These are phyloP conservation scores for Myotis yumanensis DNA, from an alignment of 2,113 vertebrate species.

Conservation along the genomic window DNA sequence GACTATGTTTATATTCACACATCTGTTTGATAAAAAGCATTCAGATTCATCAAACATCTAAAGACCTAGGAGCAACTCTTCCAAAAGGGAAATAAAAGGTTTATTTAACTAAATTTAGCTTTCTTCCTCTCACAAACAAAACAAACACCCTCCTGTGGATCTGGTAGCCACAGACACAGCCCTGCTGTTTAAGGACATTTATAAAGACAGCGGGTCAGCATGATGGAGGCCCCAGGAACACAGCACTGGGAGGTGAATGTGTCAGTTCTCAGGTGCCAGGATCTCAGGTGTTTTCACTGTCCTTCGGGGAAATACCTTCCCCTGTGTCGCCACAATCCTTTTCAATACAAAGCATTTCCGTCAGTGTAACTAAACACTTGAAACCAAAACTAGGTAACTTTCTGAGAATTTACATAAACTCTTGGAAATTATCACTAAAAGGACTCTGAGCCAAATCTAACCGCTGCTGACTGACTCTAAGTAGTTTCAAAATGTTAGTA, in stretches of 20 bases:
- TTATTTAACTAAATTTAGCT: background rate
- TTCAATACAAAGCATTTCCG: background rate
- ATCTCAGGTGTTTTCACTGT: background rate
- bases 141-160: background rate
- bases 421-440: background rate
- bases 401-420: background rate
- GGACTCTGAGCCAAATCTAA: background rate
- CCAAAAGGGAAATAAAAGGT: background rate
- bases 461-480: background rate
- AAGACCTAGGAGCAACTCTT: background rate
- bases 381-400: background rate
- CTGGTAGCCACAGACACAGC: background rate
- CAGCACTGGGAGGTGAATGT: background rate
- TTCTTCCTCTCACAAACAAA: background rate
- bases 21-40: background rate
- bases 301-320: background rate
- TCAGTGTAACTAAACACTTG: background rate
- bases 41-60: background rate
- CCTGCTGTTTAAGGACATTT: background rate
- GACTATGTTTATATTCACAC: background rate
- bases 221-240: background rate
- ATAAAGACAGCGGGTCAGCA: background rate
- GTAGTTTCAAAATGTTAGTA: background rate
- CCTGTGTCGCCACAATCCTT: background rate
- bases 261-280: background rate